Evolutionary conservation across 2,888 invertebrate species (phyloP).

Genomic region (Hoplodrina ambigua): DNA sequence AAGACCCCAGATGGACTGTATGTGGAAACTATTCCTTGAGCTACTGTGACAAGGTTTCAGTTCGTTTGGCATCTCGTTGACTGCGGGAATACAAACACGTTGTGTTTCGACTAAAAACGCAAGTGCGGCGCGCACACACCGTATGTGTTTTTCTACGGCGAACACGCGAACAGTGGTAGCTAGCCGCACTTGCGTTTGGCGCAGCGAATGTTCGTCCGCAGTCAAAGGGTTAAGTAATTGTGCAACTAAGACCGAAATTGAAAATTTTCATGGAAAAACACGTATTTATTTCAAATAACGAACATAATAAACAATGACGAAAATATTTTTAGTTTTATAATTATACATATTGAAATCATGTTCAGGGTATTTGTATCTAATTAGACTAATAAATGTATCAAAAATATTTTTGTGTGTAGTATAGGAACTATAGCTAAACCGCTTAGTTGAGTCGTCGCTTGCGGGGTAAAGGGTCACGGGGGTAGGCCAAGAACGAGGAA

Average conservation of each 20-base stretch:
- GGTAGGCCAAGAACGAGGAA: too few relatives aligned
- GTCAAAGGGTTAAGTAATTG: neutral
- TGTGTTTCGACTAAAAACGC: too few relatives aligned
- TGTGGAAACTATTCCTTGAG: constrained; percentile 66
- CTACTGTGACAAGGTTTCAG: neutral
- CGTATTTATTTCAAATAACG: neutral
- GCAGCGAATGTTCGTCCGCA: too few relatives aligned
- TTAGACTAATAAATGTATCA: constrained; percentile 22
- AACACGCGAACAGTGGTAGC: too few relatives aligned
- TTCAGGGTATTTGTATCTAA: constrained; percentile 58
- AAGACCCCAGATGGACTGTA: constrained; percentile 81
- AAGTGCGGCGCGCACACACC: too few relatives aligned
- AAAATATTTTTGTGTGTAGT: constrained; percentile 24
- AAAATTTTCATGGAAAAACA: neutral
- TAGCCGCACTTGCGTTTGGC: too few relatives aligned
- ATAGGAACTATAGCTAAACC: neutral
- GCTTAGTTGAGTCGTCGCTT: too few relatives aligned
- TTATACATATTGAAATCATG: constrained; percentile 12
- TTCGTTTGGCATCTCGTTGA: constrained; percentile 12
- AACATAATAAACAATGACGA: neutral
- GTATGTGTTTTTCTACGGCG: too few relatives aligned
- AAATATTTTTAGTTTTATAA: constrained; percentile 8
- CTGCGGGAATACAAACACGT: too few relatives aligned
- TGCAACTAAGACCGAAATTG: neutral
- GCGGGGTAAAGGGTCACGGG: too few relatives aligned